Base-by-base conservation (phyloP, 2,888 invertebrate species). In the Epinotia demarniana region DNA sequence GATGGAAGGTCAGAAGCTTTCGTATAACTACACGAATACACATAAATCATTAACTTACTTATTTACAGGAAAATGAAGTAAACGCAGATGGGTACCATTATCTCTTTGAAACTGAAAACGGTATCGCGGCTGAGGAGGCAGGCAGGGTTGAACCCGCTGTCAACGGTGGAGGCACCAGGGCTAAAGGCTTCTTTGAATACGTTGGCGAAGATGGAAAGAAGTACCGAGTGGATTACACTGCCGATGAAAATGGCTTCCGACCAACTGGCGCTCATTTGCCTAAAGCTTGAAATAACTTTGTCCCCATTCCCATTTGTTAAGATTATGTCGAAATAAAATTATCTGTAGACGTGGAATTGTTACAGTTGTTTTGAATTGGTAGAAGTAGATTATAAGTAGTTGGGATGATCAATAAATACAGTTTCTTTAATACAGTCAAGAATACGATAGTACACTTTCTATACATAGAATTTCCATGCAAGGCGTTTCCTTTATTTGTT, bases 171-270 rank as follows among this genome's bases (percentile, higher is more conserved):
- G 95, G 95, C 1, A 95, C 96, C 66, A 94, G 94, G 73, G 95
- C 96, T 0, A 93, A 91, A 73, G 96, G 96, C 3, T 96, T 95
- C 84, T 96, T 95, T 84, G 95, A 96, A 80, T 96, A 96, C 84
- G 95, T 96, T 0, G 96, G 96, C 1, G 95, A 95, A 69, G 95
- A 96, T 82, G 95, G 95, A 73, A 84, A 92, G 2, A 93, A 93
- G 58, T 95, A 95, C 84, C 89, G 94, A 72, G 94, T 96, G 9
- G 94, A 94, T 79, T 96, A 96, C 81, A 92, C 92, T 6, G 95
- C 96, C 57, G 96, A 96, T 80, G 95, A 95, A 83, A 95, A 95
- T 77, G 95, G 95, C 33, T 95, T 94, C 85, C 88, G 90, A 73
- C 92, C 95, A 0, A 86, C 85, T 68, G 95, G 95, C n/a, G 94